phyloP scores from a whole-genome alignment of 2,797 vertebrate species.

The Eulemur coronatus region DNA sequence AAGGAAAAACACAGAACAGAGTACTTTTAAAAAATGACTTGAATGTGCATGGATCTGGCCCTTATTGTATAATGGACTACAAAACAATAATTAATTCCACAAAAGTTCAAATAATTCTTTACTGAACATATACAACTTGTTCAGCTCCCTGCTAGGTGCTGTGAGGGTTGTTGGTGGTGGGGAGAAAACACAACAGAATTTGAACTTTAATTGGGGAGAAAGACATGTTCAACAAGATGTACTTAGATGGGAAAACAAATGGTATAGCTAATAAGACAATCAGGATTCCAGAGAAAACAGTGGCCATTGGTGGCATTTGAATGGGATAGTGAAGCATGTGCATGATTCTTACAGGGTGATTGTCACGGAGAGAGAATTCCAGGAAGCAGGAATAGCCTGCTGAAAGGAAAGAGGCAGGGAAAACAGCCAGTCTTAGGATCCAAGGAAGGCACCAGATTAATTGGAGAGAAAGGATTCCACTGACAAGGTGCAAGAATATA shows the following conservation, averaged over 20 bases:
- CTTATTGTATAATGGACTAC: slow-evolving; percentile 56
- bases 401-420: not conserved
- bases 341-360: not conserved
- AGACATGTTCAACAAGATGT: not conserved
- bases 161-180: not conserved
- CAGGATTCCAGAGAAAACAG: not conserved
- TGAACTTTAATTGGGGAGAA: not conserved
- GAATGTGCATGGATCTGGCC: slow-evolving; percentile 21
- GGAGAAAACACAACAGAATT: not conserved
- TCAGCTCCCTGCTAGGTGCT: not conserved
- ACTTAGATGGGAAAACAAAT: not conserved
- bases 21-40: not conserved
- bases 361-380: not conserved
- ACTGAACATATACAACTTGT: not conserved
- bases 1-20: not conserved
- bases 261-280: not conserved
- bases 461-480: not conserved
- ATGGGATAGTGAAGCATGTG: not conserved
- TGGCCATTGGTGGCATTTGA: not conserved
- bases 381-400: not conserved
- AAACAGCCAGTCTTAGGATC: not conserved
- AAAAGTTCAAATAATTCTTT: not conserved
- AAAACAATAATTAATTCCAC: slow-evolving; percentile 23
- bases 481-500: not conserved
- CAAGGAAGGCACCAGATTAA: not conserved